phyloP scores from a whole-genome alignment of 2,113 vertebrate species.

The Puntigrus tetrazona region DNA sequence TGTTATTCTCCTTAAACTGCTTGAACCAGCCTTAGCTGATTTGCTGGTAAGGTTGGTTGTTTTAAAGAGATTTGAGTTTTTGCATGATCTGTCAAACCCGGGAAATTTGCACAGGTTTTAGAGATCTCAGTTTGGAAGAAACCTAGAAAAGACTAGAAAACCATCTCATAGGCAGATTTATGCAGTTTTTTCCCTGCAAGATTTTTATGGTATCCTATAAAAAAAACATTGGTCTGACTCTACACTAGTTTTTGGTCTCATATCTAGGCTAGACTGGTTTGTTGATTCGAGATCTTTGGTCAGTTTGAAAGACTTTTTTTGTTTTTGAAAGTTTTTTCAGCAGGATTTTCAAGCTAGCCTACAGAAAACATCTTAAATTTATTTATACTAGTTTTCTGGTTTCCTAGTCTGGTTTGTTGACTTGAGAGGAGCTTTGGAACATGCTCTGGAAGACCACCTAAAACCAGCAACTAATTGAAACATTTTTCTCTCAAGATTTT shows the following conservation, averaged over 20 bases:
- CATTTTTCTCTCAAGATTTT: no score
- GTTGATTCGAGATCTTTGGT: no score
- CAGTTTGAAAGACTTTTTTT: no score
- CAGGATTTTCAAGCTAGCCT: no score
- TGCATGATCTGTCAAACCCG: no score
- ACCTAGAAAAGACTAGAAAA: no score
- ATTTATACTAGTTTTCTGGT: not conserved
- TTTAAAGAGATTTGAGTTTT: not conserved
- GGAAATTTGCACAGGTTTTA: no score
- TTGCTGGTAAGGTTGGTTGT: not conserved
- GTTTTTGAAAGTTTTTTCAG: no score
- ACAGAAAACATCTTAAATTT: no score
- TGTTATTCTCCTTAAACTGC: not conserved
- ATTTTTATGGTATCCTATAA: not conserved
- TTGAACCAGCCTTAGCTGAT: not conserved
- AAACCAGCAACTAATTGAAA: not conserved
- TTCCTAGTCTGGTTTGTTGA: not conserved
- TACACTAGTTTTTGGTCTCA: no score
- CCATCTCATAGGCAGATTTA: no score
- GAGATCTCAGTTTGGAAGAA: not conserved
- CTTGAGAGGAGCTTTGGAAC: not conserved
- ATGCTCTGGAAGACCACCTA: not conserved
- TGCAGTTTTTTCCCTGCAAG: not conserved
- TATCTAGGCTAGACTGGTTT: no score
- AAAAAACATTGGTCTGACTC: not conserved